Evolutionary conservation across 1,140 invertebrate species (phyloP), one percentile per base, ranked within the genome.

Genomic region (Sinonovacula constricta): DNA sequence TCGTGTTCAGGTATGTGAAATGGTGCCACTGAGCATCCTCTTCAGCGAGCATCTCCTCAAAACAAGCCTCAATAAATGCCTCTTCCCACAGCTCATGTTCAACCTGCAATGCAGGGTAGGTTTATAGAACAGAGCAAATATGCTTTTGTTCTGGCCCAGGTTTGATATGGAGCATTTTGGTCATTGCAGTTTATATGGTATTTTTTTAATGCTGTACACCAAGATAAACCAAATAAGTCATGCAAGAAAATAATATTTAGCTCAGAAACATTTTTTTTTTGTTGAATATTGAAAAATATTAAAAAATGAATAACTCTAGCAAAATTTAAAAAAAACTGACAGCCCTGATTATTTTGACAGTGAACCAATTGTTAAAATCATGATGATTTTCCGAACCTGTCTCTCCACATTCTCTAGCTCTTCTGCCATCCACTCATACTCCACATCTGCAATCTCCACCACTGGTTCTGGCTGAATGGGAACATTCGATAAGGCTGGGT

Each of bases 31-130:
- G 72, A 12, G 79, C 79, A 65, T 87, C 83, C 57, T 87, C 86
- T 57, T 87, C 86, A 5, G 71, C 81, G 30, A 87, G 54, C 86
- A 87, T 87, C 36, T 87, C 85, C 30, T 87, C 86, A 84, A 87
- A 87, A 79, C 86, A 87, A 1, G 82, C 85, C 54, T 86, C 85
- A 54, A 87, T 86, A 74, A 86, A 86, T 5, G 80, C 81, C 59
- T 87, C 85, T 62, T 87, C 86, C 81, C 81, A 81, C 7, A 86
- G 81, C 26, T 85, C 85, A 53, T 85, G 78, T 56, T 87, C 83
- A 62, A 86, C 83, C 86, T 87, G 62, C 22, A 74, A 49, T 18
- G 7, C 1, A 70, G 28, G 7, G n/a, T 10, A 45, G 18, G 39
- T 45, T 18, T 18, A 10, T 18, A 7, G 18, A 10, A 7, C 7